Conservation (phyloP, 1,140 invertebrate species). For the Ooceraea biroi region DNA sequence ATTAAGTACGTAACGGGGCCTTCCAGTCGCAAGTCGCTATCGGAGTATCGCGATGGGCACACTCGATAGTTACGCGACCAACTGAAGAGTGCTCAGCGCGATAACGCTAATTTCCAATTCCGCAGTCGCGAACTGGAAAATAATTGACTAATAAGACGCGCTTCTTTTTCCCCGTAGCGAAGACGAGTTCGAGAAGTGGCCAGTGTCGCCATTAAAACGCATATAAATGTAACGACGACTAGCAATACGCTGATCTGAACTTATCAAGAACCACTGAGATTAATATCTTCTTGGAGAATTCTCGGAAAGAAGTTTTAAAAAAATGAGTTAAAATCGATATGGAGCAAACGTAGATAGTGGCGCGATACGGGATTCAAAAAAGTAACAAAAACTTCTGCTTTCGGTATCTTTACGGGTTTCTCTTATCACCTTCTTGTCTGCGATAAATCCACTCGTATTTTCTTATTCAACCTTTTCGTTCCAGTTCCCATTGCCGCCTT, state of each 20-base stretch:
- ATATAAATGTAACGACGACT: not conserved
- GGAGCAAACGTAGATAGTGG: not conserved
- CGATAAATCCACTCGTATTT: not conserved
- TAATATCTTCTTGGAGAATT: too few species aligned
- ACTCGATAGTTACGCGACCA: conserved; percentile 57
- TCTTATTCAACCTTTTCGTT: not conserved
- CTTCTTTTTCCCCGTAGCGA: not conserved
- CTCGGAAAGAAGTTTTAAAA: conserved; percentile 8
- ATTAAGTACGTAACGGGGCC: conserved; percentile 61
- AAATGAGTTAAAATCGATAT: not conserved
- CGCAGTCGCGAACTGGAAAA: conserved; percentile 25
- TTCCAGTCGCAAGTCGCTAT: conserved; percentile 48
- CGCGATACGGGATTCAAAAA: conserved; percentile 1
- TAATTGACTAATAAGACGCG: conserved; percentile 32
- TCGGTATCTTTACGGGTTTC: not conserved
- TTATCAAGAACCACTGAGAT: not conserved
- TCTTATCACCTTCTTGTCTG: not conserved
- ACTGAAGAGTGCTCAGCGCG: conserved; percentile 23
- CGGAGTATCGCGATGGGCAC: conserved; percentile 50
- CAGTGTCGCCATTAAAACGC: not conserved
- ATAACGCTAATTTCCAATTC: conserved; percentile 52
- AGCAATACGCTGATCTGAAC: not conserved
- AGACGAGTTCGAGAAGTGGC: not conserved
- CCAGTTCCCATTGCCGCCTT: not conserved
- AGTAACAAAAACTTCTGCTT: not conserved